Base-by-base conservation (phyloP, 92 coral and sea anemone species). In the Zoanthus gigantus region DNA sequence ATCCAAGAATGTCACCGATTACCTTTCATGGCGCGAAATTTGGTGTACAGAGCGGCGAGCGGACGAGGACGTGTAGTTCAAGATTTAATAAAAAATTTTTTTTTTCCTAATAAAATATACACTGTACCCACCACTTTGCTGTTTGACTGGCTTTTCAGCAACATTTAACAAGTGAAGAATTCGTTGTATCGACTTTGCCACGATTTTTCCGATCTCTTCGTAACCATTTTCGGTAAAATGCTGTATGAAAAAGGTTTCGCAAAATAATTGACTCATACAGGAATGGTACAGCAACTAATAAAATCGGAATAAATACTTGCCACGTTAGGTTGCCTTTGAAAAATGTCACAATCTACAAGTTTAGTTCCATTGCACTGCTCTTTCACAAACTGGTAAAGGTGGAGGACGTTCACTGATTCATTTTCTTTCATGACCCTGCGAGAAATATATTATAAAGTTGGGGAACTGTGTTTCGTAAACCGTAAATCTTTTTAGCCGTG, bases 301-400 rank as follows among this genome's bases (percentile, higher is more conserved):
- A 66, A 60, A 46, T 15, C 52, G 6, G 0, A 12, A 14, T 37
- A 14, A 16, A 65, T 11, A 63, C 94, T 78, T 65, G 84, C 94
- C 87, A 92, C 89, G 52, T 95, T 92, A 58, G 98, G 98, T 72
- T 95, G 98, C 29, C 90, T 54, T 46, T 31, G 83, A 30, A 89
- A 92, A 48, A 90, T 84, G 71, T 57, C 78, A 77, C 98, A 95
- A 5, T 82, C 58, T 15, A 63, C 74, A 34, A 91, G 60, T 15
- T 91, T 83, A 4, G 86, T 74, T 31, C 85, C 90, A 11, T 85
- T 94, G 82, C 98, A 95, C 14, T 7, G 74, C 9, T 89, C 74
- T 13, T 84, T 83, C 13, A 95, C 87, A 79, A 74, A 85, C 31
- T 91, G 78, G 82, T 95, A 95, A 11, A 95, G 89, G 68, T 95